Evolutionary conservation across 2,113 vertebrate species (phyloP).

Genomic region (Sardina pilchardus): DNA sequence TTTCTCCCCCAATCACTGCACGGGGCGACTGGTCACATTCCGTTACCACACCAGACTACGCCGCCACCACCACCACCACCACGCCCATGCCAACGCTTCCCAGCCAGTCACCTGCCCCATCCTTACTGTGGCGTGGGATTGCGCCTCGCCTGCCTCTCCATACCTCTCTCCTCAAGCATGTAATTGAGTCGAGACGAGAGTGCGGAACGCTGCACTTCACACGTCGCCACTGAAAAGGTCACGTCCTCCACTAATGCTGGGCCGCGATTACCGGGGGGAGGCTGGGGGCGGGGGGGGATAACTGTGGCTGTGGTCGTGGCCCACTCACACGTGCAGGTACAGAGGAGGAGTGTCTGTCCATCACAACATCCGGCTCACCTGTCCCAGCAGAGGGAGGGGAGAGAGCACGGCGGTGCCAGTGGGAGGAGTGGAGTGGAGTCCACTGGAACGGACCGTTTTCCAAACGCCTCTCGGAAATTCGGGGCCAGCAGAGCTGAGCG

Average conservation of each 20-base stretch:
- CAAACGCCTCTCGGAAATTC: background rate
- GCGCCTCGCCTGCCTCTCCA: background rate
- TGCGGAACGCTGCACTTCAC: background rate
- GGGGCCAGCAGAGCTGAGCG: no score
- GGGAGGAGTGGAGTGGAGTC: background rate
- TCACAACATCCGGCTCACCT: background rate
- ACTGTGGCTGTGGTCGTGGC: background rate
- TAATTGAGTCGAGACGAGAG: background rate
- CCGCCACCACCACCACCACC: slow-evolving; percentile 5
- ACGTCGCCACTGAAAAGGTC: background rate
- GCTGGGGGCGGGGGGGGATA: no score
- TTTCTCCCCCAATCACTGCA: background rate
- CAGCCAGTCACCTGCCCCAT: background rate
- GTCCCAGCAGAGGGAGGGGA: background rate
- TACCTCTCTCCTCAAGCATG: background rate
- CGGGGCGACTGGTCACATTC: background rate
- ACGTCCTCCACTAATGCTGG: background rate
- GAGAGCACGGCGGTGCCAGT: background rate
- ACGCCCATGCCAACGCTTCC: background rate
- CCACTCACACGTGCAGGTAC: background rate
- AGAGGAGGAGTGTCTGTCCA: background rate
- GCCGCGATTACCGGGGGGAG: background rate
- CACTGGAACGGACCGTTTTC: background rate
- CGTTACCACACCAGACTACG: background rate
- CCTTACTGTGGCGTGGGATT: background rate